A percentile compares a stretch with the other conserved stretches of the same genome.
Evolutionary conservation across 2,113 vertebrate genomes (phyloP).

Genomic region (Anolis sagrei): DNA sequence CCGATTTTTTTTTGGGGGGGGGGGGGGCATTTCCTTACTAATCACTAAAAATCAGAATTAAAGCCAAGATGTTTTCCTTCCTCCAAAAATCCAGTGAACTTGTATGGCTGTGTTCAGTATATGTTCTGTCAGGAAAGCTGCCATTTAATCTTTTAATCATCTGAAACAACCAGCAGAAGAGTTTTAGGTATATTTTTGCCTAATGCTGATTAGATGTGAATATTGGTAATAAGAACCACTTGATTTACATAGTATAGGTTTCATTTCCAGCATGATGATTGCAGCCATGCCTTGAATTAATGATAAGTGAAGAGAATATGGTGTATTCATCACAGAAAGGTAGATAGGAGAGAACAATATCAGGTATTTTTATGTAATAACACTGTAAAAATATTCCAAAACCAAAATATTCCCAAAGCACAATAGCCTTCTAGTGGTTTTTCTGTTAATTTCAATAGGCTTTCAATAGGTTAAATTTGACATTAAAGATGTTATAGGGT

Average conservation of each 20-base stretch:
- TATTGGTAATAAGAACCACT: slow-evolving; percentile 33
- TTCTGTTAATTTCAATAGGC: neutral
- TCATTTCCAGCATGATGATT: slow-evolving; percentile 52
- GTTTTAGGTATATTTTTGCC: slow-evolving; percentile 30
- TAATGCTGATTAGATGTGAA: slow-evolving; percentile 22
- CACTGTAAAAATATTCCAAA: neutral
- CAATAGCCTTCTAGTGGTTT: neutral
- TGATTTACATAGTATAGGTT: slow-evolving; percentile 31
- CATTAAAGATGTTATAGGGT: neutral
- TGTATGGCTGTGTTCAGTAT: neutral
- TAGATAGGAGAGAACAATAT: slow-evolving; percentile 38
- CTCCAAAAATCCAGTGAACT: neutral
- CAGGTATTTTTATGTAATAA: slow-evolving; percentile 43
- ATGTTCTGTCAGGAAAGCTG: neutral
- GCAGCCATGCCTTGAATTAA: slow-evolving; percentile 37
- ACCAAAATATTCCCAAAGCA: neutral
- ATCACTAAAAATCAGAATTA: too few species aligned
- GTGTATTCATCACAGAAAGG: slow-evolving; percentile 53
- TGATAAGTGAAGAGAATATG: slow-evolving; percentile 41
- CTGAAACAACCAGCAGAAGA: slow-evolving; percentile 34
- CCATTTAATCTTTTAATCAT: slow-evolving; percentile 25
- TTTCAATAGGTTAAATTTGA: neutral
- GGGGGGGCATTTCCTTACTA: too few species aligned
- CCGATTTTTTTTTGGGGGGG: neutral
- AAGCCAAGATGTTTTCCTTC: too few species aligned